These are phyloP conservation scores for Acinonyx jubatus DNA, from an alignment of 2,113 vertebrate species.

Conservation along the genomic window DNA sequence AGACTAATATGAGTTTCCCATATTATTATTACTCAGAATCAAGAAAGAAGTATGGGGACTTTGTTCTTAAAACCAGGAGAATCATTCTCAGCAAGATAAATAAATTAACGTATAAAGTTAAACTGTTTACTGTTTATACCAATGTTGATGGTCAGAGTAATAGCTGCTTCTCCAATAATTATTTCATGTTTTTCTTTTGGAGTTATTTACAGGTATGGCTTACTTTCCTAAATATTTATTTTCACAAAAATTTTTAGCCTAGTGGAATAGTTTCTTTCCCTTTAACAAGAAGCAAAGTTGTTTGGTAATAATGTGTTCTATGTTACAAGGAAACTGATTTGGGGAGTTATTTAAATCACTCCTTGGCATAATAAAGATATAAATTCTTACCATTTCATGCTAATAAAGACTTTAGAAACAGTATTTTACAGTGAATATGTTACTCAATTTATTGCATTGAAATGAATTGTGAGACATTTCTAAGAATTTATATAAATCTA, in stretches of 20 bases:
- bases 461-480: constrained; percentile 38
- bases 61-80: not conserved
- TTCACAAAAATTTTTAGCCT: constrained; percentile 22
- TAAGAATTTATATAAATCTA: constrained; percentile 35
- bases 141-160: constrained; percentile 24
- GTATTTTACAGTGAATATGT: not conserved
- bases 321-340: constrained; percentile 33
- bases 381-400: constrained; percentile 14
- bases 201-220: constrained; percentile 43
- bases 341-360: constrained; percentile 43
- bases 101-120: not conserved
- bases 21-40: not conserved
- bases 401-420: constrained; percentile 48
- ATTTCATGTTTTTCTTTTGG: not conserved
- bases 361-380: not conserved
- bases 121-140: constrained; percentile 16
- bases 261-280: not conserved
- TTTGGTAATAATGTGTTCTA: not conserved
- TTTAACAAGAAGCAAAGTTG: not conserved
- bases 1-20: not conserved
- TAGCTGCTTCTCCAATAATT: not conserved
- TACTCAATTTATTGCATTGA: constrained; percentile 32
- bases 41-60: not conserved
- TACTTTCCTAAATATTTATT: constrained; percentile 38
- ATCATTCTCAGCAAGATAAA: not conserved